These are phyloP conservation scores for Nipponia nippon DNA, from an alignment of 2,113 vertebrate genomes.

Conservation along the genomic window DNA sequence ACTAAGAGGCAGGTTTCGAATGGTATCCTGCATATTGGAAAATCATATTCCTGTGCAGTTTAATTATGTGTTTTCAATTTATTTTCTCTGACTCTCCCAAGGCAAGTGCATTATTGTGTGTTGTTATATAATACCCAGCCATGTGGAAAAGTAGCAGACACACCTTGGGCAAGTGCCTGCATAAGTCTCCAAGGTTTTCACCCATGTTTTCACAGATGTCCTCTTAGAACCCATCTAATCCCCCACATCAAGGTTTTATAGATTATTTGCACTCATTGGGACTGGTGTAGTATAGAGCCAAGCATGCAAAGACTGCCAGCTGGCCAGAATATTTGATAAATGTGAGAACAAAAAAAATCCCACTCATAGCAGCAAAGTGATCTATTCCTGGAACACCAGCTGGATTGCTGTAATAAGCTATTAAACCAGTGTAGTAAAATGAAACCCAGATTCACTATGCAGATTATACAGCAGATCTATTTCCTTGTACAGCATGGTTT, in stretches of 20 bases:
- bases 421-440: constrained; percentile 41
- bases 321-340: constrained; percentile 41
- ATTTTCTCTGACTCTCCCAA: not conserved
- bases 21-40: not conserved
- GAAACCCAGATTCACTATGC: constrained; percentile 3
- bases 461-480: not conserved
- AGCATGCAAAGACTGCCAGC: constrained; percentile 17
- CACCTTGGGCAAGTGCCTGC: not conserved
- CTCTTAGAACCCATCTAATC: not conserved
- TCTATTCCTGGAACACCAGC: constrained; percentile 56
- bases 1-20: not conserved
- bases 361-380: constrained; percentile 11
- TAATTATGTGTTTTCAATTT: not conserved
- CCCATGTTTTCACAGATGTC: constrained; percentile 46
- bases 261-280: constrained; percentile 32
- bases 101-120: not conserved
- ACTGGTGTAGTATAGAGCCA: not conserved
- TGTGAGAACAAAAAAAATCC: constrained; percentile 38
- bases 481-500: not conserved
- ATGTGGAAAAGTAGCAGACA: constrained; percentile 6
- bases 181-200: not conserved
- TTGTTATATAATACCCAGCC: constrained; percentile 4
- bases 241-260: constrained; percentile 43
- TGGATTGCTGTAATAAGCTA: constrained; percentile 33
- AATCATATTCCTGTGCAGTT: not conserved